phyloP scores from a whole-genome alignment of 2,888 invertebrate species.

The Drosophila cracens region DNA sequence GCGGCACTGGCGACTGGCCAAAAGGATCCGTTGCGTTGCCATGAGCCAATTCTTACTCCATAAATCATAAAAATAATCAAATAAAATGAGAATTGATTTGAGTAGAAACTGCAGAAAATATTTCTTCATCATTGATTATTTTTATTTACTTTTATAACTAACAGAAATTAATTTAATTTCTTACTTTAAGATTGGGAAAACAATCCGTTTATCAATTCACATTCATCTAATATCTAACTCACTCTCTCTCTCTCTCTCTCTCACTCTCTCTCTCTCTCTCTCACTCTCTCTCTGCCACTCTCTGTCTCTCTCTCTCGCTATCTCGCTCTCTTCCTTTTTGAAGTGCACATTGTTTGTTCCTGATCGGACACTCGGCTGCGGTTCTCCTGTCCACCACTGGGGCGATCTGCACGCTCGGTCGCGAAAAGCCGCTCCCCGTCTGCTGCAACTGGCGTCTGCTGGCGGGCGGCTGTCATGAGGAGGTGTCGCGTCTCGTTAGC shows the following conservation, averaged over 20 bases:
- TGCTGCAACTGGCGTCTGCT: slow-evolving; percentile 85
- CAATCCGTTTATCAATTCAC: not conserved
- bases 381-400: slow-evolving; percentile 86
- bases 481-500: slow-evolving; percentile 82
- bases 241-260: not conserved
- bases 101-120: not conserved
- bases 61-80: not conserved
- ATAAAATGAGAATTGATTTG: not conserved
- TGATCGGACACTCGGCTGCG: slow-evolving; percentile 86
- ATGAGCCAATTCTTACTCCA: slow-evolving; percentile 68
- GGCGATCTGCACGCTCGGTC: slow-evolving; percentile 86
- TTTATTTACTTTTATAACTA: not conserved
- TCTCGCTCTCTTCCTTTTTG: not conserved
- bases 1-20: slow-evolving; percentile 57
- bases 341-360: slow-evolving; percentile 79
- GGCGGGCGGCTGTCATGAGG: slow-evolving; percentile 83
- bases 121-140: not conserved
- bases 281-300: no score
- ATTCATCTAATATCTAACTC: no score
- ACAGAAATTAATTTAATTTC: not conserved
- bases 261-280: not conserved
- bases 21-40: slow-evolving; percentile 67
- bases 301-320: not conserved
- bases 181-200: not conserved
- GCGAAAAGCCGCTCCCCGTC: slow-evolving; percentile 80